Conservation (phyloP, 2,797 vertebrate species). For the Channa striata region DNA sequence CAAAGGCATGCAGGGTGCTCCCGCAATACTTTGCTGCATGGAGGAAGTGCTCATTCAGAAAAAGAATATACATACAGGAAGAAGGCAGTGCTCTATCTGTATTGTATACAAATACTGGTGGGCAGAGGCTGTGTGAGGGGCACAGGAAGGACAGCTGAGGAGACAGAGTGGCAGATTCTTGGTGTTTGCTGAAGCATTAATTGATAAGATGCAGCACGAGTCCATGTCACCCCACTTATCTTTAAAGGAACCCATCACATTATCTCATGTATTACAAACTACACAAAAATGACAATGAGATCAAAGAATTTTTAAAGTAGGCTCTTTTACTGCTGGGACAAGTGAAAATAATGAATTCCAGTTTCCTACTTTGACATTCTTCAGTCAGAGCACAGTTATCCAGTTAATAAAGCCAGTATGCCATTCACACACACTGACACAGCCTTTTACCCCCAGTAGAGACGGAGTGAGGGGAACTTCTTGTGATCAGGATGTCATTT, state of each 20-base stretch:
- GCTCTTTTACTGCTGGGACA: constrained; percentile 52
- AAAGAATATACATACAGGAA: constrained; percentile 77
- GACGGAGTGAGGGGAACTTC: constrained; percentile 51
- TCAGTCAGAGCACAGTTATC: constrained; percentile 29
- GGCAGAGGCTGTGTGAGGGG: constrained; percentile 47
- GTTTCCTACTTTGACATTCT: constrained; percentile 40
- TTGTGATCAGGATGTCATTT: constrained; percentile 84
- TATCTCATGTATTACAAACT: constrained; percentile 72
- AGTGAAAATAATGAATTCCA: constrained; percentile 39
- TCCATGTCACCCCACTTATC: constrained; percentile 67
- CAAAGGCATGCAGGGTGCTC: constrained; percentile 78
- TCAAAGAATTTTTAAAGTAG: constrained; percentile 73
- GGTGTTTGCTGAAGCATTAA: constrained; percentile 74
- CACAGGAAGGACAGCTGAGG: constrained; percentile 58
- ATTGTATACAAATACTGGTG: constrained; percentile 68
- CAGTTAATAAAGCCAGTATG: constrained; percentile 40
- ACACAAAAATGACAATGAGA: constrained; percentile 66
- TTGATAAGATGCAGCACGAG: constrained; percentile 77
- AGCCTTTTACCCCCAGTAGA: constrained; percentile 49
- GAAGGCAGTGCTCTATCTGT: constrained; percentile 78
- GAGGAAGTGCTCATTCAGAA: constrained; percentile 69
- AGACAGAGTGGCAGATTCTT: constrained; percentile 67
- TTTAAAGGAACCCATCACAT: constrained; percentile 60
- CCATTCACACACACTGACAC: constrained; percentile 26
- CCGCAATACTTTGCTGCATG: constrained; percentile 63